Evolutionary conservation across 2,797 vertebrate species (phyloP), one percentile per base, ranked within the genome.

Genomic region (Diglossa cyanea): DNA sequence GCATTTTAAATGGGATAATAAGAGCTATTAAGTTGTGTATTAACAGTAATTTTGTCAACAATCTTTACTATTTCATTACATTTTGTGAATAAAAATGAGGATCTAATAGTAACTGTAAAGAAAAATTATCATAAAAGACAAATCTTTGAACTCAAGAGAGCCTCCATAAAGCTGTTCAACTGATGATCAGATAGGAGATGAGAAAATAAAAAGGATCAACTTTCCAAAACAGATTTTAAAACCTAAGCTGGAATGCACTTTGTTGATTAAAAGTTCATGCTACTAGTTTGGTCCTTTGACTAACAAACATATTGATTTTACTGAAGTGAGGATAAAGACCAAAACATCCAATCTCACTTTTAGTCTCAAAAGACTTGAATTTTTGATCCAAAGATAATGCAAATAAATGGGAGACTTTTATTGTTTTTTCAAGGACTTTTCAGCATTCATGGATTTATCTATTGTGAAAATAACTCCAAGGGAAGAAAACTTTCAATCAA

Each of bases 361-460:
- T 75, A 4, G 9, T 78, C 31, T 78, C 45, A 25, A 25, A 57
- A 75, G 60, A 44, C 25, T 42, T 54, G 25, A 82, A 50, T 23
- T 76, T 85, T 82, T 79, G 47, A 70, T 65, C 18, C 31, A 55
- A 77, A 80, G 31, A 54, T 48, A 70, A 51, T 44, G 31, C 21
- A 80, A 86, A 65, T 37, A 73, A 61, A 82, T 47, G 11, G 6
- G 11, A 50, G 6, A 4, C 2, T 54, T 61, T n/a, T 60, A 51
- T 28, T 13, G 3, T 10, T 40, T 44, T 76, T 84, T 63, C 45
- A 77, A 81, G 66, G 45, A 37, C 28, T 53, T 89, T 44, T 62
- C 3, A 5, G 10, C 13, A 90, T 24, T 20, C 0, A 0, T 65
- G 13, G 50, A 17, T 60, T 9, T 39, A 79, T 5, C 19, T 13